These are phyloP conservation scores for Propithecus perrieri DNA, from an alignment of 2,797 vertebrate genomes.

Conservation along the genomic window DNA sequence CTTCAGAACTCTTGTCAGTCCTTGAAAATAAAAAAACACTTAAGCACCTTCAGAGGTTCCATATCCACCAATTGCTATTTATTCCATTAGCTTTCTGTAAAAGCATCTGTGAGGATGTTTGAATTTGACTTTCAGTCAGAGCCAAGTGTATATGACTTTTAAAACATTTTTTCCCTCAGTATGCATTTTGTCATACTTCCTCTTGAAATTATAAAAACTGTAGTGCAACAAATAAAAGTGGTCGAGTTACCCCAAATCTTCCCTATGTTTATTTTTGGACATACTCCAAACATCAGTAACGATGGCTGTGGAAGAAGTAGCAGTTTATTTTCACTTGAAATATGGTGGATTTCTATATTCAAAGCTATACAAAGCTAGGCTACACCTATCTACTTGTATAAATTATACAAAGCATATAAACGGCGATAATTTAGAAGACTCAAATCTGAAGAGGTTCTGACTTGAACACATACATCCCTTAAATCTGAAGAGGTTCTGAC, in stretches of 20 bases:
- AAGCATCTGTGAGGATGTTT: neutral
- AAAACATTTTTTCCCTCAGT: neutral
- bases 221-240: neutral
- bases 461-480: neutral
- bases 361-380: neutral
- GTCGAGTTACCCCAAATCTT: neutral
- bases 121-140: neutral
- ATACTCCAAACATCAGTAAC: neutral
- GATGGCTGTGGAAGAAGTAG: neutral
- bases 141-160: neutral
- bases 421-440: neutral
- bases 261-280: neutral
- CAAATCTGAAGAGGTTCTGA: neutral
- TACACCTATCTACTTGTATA: neutral
- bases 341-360: neutral
- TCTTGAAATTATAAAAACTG: neutral
- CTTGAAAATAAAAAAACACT: neutral
- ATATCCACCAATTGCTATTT: neutral
- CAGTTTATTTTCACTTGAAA: neutral
- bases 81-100: neutral
- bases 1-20: neutral
- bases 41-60: neutral
- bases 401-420: neutral
- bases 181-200: neutral
- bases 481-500: neutral